Evolutionary conservation across 2,113 vertebrate species (phyloP).

Genomic region (Phalacrocorax pelagicus): DNA sequence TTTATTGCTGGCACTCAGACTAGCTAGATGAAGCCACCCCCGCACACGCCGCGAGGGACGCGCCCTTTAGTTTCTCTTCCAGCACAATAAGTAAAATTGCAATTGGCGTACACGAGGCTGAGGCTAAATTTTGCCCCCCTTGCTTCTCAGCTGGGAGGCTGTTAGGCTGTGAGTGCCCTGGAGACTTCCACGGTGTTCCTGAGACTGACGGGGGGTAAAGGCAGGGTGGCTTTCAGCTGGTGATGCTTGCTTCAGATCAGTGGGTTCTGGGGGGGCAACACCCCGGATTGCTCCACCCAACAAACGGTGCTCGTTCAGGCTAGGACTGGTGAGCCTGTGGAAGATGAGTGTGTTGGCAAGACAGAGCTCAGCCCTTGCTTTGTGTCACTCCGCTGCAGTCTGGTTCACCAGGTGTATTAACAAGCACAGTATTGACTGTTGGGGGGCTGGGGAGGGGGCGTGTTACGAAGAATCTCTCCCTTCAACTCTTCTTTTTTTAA

Average conservation of each 20-base stretch:
- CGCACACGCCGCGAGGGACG: accelerated
- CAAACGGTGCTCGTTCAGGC: not conserved
- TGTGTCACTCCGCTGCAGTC: not conserved
- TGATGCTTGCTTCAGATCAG: not conserved
- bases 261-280: not conserved
- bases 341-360: not conserved
- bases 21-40: not conserved
- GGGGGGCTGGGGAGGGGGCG: too few species aligned
- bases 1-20: not conserved
- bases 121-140: not conserved
- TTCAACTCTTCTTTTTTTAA: not conserved
- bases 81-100: not conserved
- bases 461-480: not conserved
- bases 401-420: not conserved
- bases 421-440: not conserved
- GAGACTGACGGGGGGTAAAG: not conserved
- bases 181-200: not conserved
- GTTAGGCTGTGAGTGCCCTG: not conserved
- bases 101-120: not conserved
- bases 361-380: not conserved
- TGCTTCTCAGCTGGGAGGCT: accelerated
- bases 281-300: not conserved
- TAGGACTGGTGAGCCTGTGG: not conserved
- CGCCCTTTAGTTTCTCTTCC: not conserved
- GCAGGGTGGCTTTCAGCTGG: not conserved